phyloP scores from a whole-genome alignment of 2,113 vertebrate species.

The Lamprotornis superbus region DNA sequence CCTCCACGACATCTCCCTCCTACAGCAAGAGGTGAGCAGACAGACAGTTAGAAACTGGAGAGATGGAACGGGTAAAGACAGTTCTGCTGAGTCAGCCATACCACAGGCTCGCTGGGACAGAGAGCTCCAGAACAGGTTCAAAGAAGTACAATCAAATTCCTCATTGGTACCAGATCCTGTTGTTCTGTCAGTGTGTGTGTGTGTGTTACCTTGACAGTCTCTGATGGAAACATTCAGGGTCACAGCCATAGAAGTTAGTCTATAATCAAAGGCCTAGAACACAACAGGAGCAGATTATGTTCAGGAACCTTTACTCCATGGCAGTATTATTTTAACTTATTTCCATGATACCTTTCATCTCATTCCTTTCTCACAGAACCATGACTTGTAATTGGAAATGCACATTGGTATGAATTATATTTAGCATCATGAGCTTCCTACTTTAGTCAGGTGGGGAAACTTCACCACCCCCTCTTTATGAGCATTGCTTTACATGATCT shows the following conservation, averaged over 20 bases:
- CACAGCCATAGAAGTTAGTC: not conserved
- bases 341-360: not conserved
- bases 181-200: not conserved
- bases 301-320: not conserved
- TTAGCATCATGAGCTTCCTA: not conserved
- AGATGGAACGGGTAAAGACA: not conserved
- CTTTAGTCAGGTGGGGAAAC: not conserved
- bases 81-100: not conserved
- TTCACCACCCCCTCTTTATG: not conserved
- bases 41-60: slow-evolving; percentile 37
- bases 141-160: not conserved
- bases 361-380: not conserved
- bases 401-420: not conserved
- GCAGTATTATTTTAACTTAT: not conserved
- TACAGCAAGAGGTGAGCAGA: slow-evolving; percentile 69
- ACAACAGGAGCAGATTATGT: not conserved
- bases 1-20: slow-evolving; percentile 93
- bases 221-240: not conserved
- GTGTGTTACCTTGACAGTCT: not conserved
- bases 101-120: not conserved
- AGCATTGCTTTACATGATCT: not conserved
- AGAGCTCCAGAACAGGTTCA: not conserved
- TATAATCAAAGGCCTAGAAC: slow-evolving; percentile 27
- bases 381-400: not conserved
- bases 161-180: not conserved